phyloP scores from a whole-genome alignment of 2,113 vertebrate genomes.

The Hemibagrus wyckioides region DNA sequence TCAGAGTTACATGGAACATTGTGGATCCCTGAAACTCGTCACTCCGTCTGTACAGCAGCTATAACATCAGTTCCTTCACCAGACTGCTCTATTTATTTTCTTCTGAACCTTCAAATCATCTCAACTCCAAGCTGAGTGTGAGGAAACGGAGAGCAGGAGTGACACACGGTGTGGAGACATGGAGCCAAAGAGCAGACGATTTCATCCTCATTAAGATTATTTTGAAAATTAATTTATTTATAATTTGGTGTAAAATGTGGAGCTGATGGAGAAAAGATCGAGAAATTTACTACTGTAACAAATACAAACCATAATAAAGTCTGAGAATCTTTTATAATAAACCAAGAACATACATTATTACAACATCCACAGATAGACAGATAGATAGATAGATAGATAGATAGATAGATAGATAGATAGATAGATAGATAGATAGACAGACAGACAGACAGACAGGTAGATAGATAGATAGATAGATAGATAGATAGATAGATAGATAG shows the following conservation, averaged over 20 bases:
- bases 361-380: not conserved
- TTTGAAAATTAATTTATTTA: conserved; percentile 19
- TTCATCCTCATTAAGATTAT: conserved; percentile 26
- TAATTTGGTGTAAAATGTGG: conserved; percentile 40
- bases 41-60: not conserved
- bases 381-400: not conserved
- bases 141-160: not conserved
- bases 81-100: not conserved
- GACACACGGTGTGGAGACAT: not conserved
- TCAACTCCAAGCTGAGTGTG: not conserved
- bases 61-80: not conserved
- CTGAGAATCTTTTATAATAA: not conserved
- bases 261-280: not conserved
- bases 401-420: not conserved
- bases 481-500: too few relatives aligned
- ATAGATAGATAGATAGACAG: not conserved
- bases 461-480: too few relatives aligned
- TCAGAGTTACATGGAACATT: not conserved
- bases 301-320: not conserved
- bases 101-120: not conserved
- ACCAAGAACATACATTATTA: not conserved
- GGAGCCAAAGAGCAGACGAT: conserved; percentile 30
- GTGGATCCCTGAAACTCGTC: not conserved
- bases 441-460: too few relatives aligned
- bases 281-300: not conserved